Evolutionary conservation across 1,140 invertebrate genomes (phyloP).

Genomic region (Apis cerana): DNA sequence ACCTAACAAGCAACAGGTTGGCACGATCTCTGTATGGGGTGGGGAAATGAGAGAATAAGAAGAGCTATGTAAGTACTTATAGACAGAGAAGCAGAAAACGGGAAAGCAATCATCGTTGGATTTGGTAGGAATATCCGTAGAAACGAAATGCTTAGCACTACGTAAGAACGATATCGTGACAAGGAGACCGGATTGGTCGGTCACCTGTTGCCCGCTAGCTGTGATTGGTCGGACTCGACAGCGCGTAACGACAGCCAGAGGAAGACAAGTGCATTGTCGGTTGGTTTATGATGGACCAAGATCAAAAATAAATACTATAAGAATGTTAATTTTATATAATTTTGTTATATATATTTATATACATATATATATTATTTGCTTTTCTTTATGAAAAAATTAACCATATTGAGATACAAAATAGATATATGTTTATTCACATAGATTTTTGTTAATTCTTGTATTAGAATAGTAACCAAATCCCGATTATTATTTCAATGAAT

Average conservation of each 20-base stretch:
- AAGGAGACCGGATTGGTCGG: constrained; percentile 70
- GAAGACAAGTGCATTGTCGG: constrained; percentile 66
- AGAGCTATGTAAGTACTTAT: neutral
- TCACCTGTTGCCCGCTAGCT: constrained; percentile 76
- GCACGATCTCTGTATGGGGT: neutral
- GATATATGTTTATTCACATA: constrained; percentile 17
- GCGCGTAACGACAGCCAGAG: constrained; percentile 65
- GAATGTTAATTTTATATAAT: neutral
- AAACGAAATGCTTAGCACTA: constrained; percentile 38
- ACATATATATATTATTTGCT: neutral
- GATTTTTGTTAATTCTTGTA: neutral
- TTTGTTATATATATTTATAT: neutral
- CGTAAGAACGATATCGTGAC: constrained; percentile 57
- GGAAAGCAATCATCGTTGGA: constrained; percentile 29
- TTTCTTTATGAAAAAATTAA: neutral
- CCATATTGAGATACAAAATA: neutral
- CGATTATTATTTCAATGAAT: neutral
- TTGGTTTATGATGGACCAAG: constrained; percentile 45
- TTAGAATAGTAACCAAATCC: neutral
- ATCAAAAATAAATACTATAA: neutral
- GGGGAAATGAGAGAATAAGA: constrained; percentile 9
- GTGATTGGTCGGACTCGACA: constrained; percentile 69
- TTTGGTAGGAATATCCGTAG: constrained; percentile 47
- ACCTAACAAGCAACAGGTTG: constrained; percentile 35
- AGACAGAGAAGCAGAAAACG: constrained; percentile 22